Evolutionary conservation across 1,140 invertebrate species (phyloP).

Genomic region (Sminthurides bifidus): DNA sequence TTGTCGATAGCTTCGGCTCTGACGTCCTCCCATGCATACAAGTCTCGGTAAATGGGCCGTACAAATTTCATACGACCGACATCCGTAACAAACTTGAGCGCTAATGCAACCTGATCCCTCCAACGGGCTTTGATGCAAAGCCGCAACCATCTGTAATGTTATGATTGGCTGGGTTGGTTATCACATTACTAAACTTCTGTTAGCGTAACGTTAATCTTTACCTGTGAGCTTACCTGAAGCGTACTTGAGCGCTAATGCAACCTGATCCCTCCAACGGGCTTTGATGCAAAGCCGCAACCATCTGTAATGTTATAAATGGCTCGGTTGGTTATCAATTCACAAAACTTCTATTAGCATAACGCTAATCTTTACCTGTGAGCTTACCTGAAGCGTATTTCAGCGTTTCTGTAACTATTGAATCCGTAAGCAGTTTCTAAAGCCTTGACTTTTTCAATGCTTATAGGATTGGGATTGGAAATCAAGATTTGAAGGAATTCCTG

Average conservation of each 20-base stretch:
- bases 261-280: conserved; percentile 51
- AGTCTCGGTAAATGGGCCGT: conserved; percentile 24
- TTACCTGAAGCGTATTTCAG: conserved; percentile 55
- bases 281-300: conserved; percentile 69
- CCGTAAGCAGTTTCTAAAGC: conserved; percentile 55
- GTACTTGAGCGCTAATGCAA: conserved; percentile 64
- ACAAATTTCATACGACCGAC: conserved; percentile 77
- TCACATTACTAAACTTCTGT: not conserved
- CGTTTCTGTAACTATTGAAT: conserved; percentile 54
- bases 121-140: conserved; percentile 61
- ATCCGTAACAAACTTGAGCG: conserved; percentile 65
- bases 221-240: conserved; percentile 39
- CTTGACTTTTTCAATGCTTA: conserved; percentile 47
- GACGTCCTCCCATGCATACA: conserved; percentile 53
- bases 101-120: conserved; percentile 47
- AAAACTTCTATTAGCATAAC: not conserved
- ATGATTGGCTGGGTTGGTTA: too few species aligned
- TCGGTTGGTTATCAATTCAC: too few species aligned
- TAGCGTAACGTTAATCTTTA: not conserved
- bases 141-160: conserved; percentile 56
- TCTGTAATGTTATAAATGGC: too few species aligned
- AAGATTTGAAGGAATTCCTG: conserved; percentile 60
- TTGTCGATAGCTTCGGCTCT: conserved; percentile 55
- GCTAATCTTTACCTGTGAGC: not conserved
- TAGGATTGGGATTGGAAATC: conserved; percentile 42